phyloP scores from a whole-genome alignment of 2,888 invertebrate genomes.

The Drosophila nr. fundita region DNA sequence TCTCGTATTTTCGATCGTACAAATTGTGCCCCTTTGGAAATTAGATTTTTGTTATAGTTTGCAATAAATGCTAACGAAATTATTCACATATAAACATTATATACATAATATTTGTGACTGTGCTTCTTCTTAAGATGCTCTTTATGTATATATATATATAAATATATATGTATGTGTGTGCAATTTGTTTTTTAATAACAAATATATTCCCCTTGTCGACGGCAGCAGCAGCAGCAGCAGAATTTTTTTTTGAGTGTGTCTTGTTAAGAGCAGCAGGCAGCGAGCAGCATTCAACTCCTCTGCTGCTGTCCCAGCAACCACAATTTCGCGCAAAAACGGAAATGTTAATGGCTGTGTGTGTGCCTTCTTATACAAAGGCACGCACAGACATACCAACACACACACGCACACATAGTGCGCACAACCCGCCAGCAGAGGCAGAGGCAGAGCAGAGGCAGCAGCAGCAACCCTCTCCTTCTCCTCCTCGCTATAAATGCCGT shows the following conservation, averaged over 20 bases:
- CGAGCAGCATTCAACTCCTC: conserved; percentile 5
- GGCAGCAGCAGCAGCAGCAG: neutral
- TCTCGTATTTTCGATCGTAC: neutral
- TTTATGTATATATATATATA: neutral
- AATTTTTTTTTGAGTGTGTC: conserved; percentile 10
- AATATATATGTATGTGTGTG: neutral
- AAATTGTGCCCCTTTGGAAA: neutral
- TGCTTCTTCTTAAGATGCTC: neutral
- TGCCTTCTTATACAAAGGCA: conserved; percentile 48
- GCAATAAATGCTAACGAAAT: neutral
- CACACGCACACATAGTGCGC: conserved; percentile 37
- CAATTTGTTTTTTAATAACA: neutral
- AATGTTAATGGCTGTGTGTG: conserved; percentile 19
- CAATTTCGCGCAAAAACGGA: conserved; percentile 65
- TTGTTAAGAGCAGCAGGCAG: neutral
- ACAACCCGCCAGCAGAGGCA: conserved; percentile 23
- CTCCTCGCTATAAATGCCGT: conserved; percentile 56
- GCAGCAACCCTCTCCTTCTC: conserved; percentile 15
- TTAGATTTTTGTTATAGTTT: neutral
- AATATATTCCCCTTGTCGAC: neutral
- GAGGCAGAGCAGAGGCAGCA: neutral
- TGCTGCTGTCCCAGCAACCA: conserved; percentile 53
- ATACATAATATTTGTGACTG: neutral
- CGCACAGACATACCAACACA: conserved; percentile 3
- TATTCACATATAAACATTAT: neutral